Conservation (phyloP, 1,140 invertebrate species). For the Nixonia krombeini region DNA sequence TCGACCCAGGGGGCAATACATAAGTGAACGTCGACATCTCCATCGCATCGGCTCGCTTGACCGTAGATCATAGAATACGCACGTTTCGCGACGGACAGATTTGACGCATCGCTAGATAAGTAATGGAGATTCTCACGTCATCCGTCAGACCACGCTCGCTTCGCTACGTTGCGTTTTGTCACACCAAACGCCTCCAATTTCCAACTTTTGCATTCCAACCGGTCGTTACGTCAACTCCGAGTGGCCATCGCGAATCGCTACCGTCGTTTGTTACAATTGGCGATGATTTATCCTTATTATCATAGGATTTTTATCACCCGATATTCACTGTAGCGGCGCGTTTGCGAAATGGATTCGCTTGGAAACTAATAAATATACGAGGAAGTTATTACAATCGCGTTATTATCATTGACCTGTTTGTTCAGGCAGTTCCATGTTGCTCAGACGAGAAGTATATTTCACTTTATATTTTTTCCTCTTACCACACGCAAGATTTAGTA, state of each 20-base stretch:
- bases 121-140: constrained; percentile 60
- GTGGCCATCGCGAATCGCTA: too few relatives aligned
- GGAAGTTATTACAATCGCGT: constrained; percentile 44
- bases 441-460: constrained; percentile 18
- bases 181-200: too few relatives aligned
- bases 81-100: constrained; percentile 49
- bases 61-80: constrained; percentile 36
- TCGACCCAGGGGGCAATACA: constrained; percentile 19
- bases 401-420: constrained; percentile 29
- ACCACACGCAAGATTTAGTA: constrained; percentile 41
- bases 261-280: too few relatives aligned
- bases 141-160: constrained; percentile 48
- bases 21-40: constrained; percentile 27
- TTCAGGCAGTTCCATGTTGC: constrained; percentile 28
- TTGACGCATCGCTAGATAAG: constrained; percentile 62
- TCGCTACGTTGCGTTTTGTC: constrained; percentile 53
- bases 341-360: too few relatives aligned
- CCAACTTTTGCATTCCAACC: too few relatives aligned
- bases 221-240: too few relatives aligned
- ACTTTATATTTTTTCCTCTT: constrained; percentile 40
- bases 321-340: too few relatives aligned
- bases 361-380: too few relatives aligned
- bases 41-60: constrained; percentile 9
- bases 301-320: not conserved
- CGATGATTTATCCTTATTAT: too few relatives aligned